Conservation (phyloP, 2,797 vertebrate genomes). For the Gallinago solitaria region DNA sequence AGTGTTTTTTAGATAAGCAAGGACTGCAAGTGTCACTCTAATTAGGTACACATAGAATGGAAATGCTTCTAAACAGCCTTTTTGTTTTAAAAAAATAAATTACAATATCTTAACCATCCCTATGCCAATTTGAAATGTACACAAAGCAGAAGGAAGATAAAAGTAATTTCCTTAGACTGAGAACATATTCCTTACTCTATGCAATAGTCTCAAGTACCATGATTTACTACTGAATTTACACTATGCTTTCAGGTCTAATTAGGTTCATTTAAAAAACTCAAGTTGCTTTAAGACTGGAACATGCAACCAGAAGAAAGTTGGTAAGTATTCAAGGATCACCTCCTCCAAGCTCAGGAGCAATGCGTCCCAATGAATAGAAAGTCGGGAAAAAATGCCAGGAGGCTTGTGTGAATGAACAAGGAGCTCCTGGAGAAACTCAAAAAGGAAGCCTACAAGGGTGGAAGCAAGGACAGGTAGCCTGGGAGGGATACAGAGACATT, state of each 20-base stretch:
- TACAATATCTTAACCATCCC: not conserved
- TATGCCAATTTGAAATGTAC: not conserved
- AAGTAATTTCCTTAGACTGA: not conserved
- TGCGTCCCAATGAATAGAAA: not conserved
- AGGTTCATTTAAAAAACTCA: not conserved
- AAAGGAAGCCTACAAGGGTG: not conserved
- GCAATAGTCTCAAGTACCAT: not conserved
- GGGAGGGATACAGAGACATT: not conserved
- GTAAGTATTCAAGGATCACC: not conserved
- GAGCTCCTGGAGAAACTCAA: not conserved
- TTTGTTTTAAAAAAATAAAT: not conserved
- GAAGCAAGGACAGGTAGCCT: not conserved
- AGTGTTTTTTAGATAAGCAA: not conserved
- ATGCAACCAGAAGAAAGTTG: not conserved
- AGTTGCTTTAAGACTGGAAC: not conserved
- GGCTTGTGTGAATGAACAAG: not conserved
- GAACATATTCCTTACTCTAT: not conserved
- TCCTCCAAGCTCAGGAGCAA: not conserved
- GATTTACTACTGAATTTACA: not conserved
- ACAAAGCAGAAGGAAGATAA: not conserved
- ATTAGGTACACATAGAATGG: not conserved
- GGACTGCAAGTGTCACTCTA: not conserved
- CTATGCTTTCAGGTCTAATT: not conserved
- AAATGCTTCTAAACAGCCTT: not conserved
- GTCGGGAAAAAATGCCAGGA: not conserved